Percentiles rank a stretch among this genome's conserved stretches.
Conservation (phyloP, 1,140 invertebrate species). For the Delia radicum region DNA sequence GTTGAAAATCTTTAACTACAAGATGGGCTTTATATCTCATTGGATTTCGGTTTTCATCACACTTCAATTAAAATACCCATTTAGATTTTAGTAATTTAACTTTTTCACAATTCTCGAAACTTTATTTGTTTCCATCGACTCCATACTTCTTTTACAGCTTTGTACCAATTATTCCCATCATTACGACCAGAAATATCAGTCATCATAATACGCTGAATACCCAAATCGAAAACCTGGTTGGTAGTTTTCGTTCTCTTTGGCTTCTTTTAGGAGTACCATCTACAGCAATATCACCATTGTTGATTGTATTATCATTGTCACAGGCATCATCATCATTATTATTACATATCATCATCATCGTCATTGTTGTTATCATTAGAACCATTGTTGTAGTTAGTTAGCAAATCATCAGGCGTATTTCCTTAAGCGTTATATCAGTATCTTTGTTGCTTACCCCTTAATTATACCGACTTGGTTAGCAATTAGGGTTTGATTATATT, state of each 20-base stretch:
- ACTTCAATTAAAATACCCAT: neutral
- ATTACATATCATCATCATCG: neutral
- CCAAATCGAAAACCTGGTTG: neutral
- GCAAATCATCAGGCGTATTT: neutral
- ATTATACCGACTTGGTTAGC: no score
- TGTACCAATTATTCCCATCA: neutral
- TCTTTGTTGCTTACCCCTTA: no score
- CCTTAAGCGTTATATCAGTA: no score
- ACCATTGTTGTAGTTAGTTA: neutral
- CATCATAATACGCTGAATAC: neutral
- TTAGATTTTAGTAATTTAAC: neutral
- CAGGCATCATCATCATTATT: neutral
- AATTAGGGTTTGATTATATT: no score
- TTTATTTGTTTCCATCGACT: neutral
- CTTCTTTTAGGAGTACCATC: neutral
- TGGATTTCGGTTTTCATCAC: constrained; percentile 19
- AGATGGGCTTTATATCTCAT: constrained; percentile 48
- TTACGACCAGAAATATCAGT: neutral
- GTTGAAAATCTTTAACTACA: constrained; percentile 14
- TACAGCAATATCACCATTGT: neutral
- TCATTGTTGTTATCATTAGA: neutral
- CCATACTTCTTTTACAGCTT: constrained; percentile 12
- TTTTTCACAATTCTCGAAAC: neutral
- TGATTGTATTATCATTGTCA: no score
- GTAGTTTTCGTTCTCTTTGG: neutral